A percentile compares a stretch with the other conserved stretches of the same genome.
phyloP scores from a whole-genome alignment of 2,888 invertebrate species.

The Hypselothyrea guttata region DNA sequence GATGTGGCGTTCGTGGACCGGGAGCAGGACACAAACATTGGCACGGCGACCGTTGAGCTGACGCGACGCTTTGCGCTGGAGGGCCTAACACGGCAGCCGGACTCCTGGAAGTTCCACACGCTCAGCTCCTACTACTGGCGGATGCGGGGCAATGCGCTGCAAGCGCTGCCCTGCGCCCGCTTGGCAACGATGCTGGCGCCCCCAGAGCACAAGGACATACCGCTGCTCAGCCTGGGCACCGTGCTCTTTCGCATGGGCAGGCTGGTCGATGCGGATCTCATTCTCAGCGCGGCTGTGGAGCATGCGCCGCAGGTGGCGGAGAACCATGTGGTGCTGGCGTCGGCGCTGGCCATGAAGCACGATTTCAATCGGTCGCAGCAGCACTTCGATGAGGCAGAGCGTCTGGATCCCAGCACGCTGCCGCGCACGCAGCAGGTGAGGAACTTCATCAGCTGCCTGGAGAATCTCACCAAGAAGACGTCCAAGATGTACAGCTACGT shows the following conservation, averaged over 20 bases:
- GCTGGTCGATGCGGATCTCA: conserved; percentile 76
- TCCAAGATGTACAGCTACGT: conserved; percentile 80
- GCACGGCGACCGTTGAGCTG: conserved; percentile 63
- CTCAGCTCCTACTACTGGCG: conserved; percentile 81
- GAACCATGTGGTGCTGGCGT: conserved; percentile 80
- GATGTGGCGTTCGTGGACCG: conserved; percentile 71
- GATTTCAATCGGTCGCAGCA: conserved; percentile 80
- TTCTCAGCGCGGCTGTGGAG: conserved; percentile 78
- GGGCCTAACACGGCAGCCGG: conserved; percentile 73
- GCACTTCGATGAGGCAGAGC: conserved; percentile 78
- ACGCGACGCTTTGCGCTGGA: conserved; percentile 65
- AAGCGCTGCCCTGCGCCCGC: conserved; percentile 80
- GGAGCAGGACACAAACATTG: conserved; percentile 69
- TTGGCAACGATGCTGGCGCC: conserved; percentile 78
- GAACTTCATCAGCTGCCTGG: conserved; percentile 78
- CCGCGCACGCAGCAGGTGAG: conserved; percentile 77
- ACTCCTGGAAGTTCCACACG: conserved; percentile 80
- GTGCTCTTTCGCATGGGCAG: conserved; percentile 79
- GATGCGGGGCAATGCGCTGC: conserved; percentile 77
- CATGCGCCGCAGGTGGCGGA: conserved; percentile 79
- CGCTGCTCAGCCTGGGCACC: conserved; percentile 80
- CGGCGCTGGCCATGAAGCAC: conserved; percentile 77
- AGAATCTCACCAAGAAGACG: conserved; percentile 78
- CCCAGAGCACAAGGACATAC: conserved; percentile 75
- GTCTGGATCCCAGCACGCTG: conserved; percentile 75